Conservation (phyloP, 1,140 invertebrate genomes). For the Drosophila cardini region DNA sequence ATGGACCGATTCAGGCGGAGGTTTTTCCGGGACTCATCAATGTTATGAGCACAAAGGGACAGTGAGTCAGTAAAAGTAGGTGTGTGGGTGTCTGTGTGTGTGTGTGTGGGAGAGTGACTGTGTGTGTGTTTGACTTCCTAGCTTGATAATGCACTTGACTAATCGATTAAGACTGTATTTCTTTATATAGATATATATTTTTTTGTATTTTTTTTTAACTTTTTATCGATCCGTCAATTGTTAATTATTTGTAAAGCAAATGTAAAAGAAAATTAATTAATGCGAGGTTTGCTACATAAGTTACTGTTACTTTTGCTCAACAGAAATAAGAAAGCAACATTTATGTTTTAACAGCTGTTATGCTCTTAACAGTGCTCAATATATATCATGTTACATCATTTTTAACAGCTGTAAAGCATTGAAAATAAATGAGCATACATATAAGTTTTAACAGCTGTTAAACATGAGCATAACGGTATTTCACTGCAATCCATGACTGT, state of each 20-base stretch:
- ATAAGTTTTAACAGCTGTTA: too few species aligned
- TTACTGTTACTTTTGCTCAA: background rate
- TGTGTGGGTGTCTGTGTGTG: background rate
- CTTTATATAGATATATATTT: constrained; percentile 24
- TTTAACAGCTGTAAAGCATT: too few species aligned
- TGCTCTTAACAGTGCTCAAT: background rate
- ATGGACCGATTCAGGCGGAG: constrained; percentile 94
- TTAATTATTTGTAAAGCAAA: constrained; percentile 43
- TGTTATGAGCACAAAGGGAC: constrained; percentile 87
- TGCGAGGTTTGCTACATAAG: constrained; percentile 12
- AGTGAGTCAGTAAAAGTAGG: constrained; percentile 10
- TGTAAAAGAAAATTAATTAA: constrained; percentile 36
- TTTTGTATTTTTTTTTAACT: constrained; percentile 19
- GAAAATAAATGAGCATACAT: too few species aligned
- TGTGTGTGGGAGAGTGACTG: background rate
- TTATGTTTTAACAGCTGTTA: background rate
- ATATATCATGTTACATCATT: too few species aligned
- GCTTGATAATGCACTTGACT: constrained; percentile 34
- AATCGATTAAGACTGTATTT: constrained; percentile 32
- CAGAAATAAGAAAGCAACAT: background rate
- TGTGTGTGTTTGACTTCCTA: background rate
- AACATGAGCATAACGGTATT: too few species aligned
- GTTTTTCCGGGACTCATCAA: constrained; percentile 92
- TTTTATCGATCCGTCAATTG: constrained; percentile 34
- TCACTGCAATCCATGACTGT: too few species aligned